Conservation (phyloP, 1,140 invertebrate species). For the Megathymus violae region DNA sequence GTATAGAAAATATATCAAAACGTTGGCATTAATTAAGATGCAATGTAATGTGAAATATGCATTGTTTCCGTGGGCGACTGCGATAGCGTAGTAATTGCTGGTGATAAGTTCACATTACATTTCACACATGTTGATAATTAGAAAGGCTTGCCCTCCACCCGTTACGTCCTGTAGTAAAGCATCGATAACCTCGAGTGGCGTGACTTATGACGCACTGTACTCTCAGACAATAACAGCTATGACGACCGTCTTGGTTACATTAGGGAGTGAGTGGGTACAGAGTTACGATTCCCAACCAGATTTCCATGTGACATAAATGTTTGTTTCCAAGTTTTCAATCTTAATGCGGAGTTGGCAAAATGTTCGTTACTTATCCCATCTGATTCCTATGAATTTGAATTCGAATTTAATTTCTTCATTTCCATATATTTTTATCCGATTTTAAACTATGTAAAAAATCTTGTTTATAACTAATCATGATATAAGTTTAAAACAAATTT, state of each 20-base stretch:
- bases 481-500: too few species aligned
- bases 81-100: constrained; percentile 25
- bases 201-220: constrained; percentile 61
- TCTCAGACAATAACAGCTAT: constrained; percentile 33
- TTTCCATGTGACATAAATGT: too few species aligned
- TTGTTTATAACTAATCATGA: too few species aligned
- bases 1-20: constrained; percentile 10
- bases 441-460: too few species aligned
- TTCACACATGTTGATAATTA: constrained; percentile 56
- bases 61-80: constrained; percentile 30
- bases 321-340: too few species aligned
- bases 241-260: not conserved
- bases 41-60: constrained; percentile 23
- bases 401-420: too few species aligned
- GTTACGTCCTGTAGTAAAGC: constrained; percentile 47
- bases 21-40: constrained; percentile 17
- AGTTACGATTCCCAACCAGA: too few species aligned
- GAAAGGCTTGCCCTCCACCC: constrained; percentile 56
- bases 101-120: constrained; percentile 27
- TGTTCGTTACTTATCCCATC: too few species aligned
- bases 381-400: too few species aligned
- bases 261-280: too few species aligned
- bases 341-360: too few species aligned
- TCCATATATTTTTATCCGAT: too few species aligned
- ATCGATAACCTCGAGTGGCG: constrained; percentile 71